A percentile compares a stretch with the other conserved stretches of the same genome.
phyloP scores from a whole-genome alignment of 2,113 vertebrate species.

The Boulengeromyrus knoepffleri region DNA sequence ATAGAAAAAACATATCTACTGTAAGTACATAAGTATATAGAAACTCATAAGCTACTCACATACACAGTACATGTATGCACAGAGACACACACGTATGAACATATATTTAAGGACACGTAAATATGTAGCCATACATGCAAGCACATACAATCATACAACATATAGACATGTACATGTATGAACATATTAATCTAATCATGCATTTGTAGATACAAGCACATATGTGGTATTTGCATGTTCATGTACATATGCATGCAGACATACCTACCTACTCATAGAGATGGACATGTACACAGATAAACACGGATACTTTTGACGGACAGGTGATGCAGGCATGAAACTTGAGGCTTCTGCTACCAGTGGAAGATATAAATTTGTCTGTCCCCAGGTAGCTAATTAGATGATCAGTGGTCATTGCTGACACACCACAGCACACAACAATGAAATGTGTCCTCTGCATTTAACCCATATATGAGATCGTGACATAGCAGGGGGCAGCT shows the following conservation, averaged over 20 bases:
- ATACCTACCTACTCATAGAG: not conserved
- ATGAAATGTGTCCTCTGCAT: too few relatives aligned
- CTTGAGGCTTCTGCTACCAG: not conserved
- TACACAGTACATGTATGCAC: not conserved
- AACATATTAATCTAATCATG: not conserved
- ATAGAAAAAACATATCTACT: not conserved
- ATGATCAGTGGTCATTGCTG: too few relatives aligned
- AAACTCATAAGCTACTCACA: not conserved
- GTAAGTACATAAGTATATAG: not conserved
- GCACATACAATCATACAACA: slow-evolving; percentile 9
- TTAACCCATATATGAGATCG: too few relatives aligned
- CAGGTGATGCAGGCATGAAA: not conserved
- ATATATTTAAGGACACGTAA: not conserved
- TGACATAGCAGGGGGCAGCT: too few relatives aligned
- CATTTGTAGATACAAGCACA: not conserved
- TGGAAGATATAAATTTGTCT: not conserved
- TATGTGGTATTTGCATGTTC: not conserved
- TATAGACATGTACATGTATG: not conserved
- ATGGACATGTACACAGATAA: not conserved
- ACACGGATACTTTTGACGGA: not conserved
- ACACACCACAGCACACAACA: too few relatives aligned
- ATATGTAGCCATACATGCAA: not conserved
- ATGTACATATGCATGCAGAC: not conserved
- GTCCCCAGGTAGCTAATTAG: not conserved
- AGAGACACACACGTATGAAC: not conserved